Percentiles rank a stretch among this genome's conserved stretches.
Conservation (phyloP, 2,888 invertebrate genomes). For the Oligia fasciuncula region DNA sequence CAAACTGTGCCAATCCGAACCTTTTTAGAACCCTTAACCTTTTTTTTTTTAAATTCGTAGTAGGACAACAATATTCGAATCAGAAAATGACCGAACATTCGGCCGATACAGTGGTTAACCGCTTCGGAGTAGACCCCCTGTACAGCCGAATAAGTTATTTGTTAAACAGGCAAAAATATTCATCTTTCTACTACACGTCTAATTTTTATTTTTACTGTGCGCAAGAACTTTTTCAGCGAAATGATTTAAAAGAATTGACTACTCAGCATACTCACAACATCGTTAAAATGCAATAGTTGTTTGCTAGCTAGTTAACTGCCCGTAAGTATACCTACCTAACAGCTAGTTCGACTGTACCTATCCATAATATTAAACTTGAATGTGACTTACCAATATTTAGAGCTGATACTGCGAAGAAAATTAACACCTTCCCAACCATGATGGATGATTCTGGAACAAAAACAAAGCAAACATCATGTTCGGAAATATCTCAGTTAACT, state of each 20-base stretch:
- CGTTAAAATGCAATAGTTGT: not conserved
- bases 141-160: no score
- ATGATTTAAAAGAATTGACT: not conserved
- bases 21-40: no score
- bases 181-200: no score
- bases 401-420: conserved; percentile 76
- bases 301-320: not conserved
- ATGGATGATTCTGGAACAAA: conserved; percentile 77
- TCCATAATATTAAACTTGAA: not conserved
- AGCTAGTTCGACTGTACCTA: not conserved
- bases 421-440: conserved; percentile 75
- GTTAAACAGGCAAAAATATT: no score
- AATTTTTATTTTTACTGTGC: no score
- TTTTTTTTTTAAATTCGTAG: no score
- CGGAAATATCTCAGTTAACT: not conserved
- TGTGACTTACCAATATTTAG: conserved; percentile 78
- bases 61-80: no score
- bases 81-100: no score
- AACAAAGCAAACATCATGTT: conserved; percentile 35
- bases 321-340: not conserved
- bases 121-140: no score
- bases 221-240: not conserved
- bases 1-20: no score
- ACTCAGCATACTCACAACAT: not conserved
- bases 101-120: no score